Conservation (phyloP, 2,113 vertebrate genomes). For the Balaenoptera acutorostrata region DNA sequence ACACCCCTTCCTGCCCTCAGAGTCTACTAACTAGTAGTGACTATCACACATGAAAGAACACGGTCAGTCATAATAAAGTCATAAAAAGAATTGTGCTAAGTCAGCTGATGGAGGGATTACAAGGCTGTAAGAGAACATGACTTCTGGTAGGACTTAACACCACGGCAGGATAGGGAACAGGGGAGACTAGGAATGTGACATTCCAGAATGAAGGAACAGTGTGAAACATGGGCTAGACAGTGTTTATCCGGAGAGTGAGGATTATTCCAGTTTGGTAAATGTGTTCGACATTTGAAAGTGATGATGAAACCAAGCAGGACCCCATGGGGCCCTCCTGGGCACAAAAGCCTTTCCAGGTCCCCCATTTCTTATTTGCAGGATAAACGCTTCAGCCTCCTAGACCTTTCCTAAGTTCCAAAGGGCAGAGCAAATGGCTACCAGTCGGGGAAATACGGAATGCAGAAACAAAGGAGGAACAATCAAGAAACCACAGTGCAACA, state of each 20-base stretch:
- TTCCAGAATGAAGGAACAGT: background rate
- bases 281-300: background rate
- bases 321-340: too few relatives aligned
- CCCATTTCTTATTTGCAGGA: too few relatives aligned
- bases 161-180: background rate
- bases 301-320: background rate
- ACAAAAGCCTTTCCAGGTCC: too few relatives aligned
- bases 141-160: background rate
- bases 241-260: background rate
- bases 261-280: background rate
- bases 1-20: background rate
- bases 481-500: too few relatives aligned
- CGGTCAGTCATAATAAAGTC: background rate
- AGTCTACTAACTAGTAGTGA: background rate
- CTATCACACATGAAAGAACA: background rate
- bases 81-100: background rate
- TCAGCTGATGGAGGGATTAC: background rate
- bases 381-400: too few relatives aligned
- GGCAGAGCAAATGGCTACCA: too few relatives aligned
- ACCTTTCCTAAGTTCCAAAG: too few relatives aligned
- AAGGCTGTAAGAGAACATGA: background rate
- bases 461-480: too few relatives aligned
- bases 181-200: background rate
- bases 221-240: background rate
- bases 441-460: too few relatives aligned